phyloP scores from a whole-genome alignment of 2,888 invertebrate species.

The Meiosimyza decipiens region DNA sequence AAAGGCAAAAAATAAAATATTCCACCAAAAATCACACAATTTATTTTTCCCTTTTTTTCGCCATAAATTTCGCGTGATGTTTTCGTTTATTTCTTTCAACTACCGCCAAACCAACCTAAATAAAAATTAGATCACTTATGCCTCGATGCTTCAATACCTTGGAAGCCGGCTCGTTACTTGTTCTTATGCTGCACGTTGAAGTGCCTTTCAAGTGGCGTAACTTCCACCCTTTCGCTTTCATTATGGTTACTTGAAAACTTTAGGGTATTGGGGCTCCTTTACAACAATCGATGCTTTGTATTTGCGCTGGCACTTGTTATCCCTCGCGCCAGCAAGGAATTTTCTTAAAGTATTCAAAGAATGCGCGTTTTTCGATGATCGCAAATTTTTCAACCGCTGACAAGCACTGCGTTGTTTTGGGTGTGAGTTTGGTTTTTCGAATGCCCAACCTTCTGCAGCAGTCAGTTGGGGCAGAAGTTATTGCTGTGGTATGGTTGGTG shows the following conservation, averaged over 20 bases:
- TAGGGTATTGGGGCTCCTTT: not conserved
- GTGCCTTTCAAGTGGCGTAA: not conserved
- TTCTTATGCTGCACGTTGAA: conserved; percentile 1
- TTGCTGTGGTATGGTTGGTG: not conserved
- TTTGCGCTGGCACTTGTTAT: not conserved
- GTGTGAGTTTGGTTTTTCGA: not conserved
- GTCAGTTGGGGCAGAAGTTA: not conserved
- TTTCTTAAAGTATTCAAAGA: conserved; percentile 11
- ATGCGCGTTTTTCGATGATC: conserved; percentile 12
- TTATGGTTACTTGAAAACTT: not conserved
- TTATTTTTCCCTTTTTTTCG: not conserved
- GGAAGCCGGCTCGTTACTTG: not conserved
- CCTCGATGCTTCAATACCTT: conserved; percentile 12
- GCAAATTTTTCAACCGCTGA: conserved; percentile 26
- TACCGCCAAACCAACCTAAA: conserved; percentile 12
- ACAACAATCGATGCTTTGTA: conserved; percentile 3
- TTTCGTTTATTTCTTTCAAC: not conserved
- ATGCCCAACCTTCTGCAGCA: not conserved
- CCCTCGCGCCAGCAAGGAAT: not conserved
- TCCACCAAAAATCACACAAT: conserved; percentile 25
- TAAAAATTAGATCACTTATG: conserved; percentile 38
- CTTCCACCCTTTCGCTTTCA: conserved; percentile 18
- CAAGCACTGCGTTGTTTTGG: not conserved
- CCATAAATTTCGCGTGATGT: not conserved
- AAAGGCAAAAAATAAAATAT: conserved; percentile 15